Percentiles rank a stretch among this genome's conserved stretches.
Evolutionary conservation across 2,113 vertebrate species (phyloP).

Genomic region (Rhinogobius similis): DNA sequence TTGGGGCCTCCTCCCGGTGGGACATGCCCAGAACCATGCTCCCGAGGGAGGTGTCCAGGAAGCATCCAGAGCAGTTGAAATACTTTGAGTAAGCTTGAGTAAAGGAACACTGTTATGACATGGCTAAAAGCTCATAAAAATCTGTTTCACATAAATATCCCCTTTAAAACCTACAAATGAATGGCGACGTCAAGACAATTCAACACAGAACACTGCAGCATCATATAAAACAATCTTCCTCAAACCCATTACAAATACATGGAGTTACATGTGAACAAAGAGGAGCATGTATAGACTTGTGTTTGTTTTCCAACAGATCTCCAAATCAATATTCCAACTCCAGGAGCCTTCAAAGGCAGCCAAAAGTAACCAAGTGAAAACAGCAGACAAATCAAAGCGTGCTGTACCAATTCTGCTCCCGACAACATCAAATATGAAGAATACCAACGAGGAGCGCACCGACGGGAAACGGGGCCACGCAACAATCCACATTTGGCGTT

Average conservation of each 20-base stretch:
- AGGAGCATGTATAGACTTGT: slow-evolving; percentile 11
- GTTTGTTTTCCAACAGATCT: slow-evolving; percentile 71
- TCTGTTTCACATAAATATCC: too few relatives aligned
- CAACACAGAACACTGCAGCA: too few relatives aligned
- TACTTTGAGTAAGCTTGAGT: too few relatives aligned
- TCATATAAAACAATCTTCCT: background rate
- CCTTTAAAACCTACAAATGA: too few relatives aligned
- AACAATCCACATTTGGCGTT: slow-evolving; percentile 62
- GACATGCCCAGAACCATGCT: too few relatives aligned
- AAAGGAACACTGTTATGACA: too few relatives aligned
- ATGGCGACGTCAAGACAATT: background rate
- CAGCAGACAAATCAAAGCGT: slow-evolving; percentile 48
- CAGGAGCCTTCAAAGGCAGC: slow-evolving; percentile 71
- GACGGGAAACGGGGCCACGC: slow-evolving; percentile 32
- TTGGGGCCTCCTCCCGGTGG: too few relatives aligned
- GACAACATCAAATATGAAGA: slow-evolving; percentile 13
- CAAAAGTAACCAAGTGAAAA: slow-evolving; percentile 72
- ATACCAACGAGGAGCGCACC: background rate
- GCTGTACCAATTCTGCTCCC: slow-evolving; percentile 26
- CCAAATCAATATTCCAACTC: slow-evolving; percentile 72
- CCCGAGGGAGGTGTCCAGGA: too few relatives aligned
- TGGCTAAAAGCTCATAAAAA: too few relatives aligned
- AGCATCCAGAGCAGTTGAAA: too few relatives aligned
- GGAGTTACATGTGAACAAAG: slow-evolving; percentile 23
- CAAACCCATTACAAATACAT: background rate